A percentile compares a stretch with the other conserved stretches of the same genome.
phyloP scores from a whole-genome alignment of 1,140 invertebrate species.

The Arion vulgaris region DNA sequence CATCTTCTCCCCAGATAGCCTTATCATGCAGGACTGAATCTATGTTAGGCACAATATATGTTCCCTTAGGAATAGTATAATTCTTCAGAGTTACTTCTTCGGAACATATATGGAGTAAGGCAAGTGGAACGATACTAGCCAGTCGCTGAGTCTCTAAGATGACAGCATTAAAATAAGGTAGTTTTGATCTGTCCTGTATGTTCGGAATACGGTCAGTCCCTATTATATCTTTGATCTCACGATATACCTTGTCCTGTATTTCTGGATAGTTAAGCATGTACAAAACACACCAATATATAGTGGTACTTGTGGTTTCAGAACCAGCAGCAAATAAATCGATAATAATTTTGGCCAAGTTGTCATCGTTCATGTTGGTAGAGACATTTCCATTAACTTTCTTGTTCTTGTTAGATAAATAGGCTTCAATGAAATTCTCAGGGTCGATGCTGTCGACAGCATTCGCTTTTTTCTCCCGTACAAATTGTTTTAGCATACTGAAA shows the following conservation, averaged over 20 bases:
- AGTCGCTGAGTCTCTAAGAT: conserved; percentile 21
- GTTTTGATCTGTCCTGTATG: conserved; percentile 28
- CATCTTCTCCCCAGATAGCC: neutral
- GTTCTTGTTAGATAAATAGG: neutral
- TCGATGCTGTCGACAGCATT: neutral
- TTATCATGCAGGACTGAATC: conserved; percentile 3
- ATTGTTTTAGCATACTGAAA: neutral
- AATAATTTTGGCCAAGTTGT: conserved; percentile 44
- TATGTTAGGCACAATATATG: neutral
- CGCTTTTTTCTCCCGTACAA: neutral
- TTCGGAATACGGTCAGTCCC: conserved; percentile 22
- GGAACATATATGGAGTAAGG: neutral
- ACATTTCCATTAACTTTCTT: neutral
- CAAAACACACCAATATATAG: conserved; percentile 88
- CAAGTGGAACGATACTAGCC: conserved; percentile 31
- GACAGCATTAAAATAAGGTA: conserved; percentile 43
- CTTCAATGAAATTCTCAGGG: neutral
- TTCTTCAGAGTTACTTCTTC: neutral
- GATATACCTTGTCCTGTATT: conserved; percentile 84
- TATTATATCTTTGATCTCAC: conserved; percentile 82
- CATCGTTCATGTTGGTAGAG: neutral
- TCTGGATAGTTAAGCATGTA: conserved; percentile 83
- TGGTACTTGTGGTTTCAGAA: conserved; percentile 89
- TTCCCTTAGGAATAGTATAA: neutral
- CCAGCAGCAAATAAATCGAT: conserved; percentile 90